phyloP scores from a whole-genome alignment of 2,113 vertebrate genomes.

The Sceloporus tristichus region DNA sequence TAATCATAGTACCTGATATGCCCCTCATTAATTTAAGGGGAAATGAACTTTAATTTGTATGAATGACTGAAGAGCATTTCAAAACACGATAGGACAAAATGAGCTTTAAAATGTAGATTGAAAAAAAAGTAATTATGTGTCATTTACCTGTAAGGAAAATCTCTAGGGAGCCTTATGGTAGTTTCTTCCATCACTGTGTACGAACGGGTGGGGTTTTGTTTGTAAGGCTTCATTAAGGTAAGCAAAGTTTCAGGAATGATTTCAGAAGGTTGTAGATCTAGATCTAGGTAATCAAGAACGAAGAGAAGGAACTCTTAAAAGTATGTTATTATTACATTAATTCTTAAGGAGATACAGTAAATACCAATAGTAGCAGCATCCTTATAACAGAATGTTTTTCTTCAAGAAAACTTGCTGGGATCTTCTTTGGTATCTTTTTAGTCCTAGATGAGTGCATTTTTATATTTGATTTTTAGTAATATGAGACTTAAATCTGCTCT shows the following conservation, averaged over 20 bases:
- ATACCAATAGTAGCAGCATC: too few relatives aligned
- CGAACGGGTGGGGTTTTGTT: neutral
- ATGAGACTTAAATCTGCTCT: neutral
- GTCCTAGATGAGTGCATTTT: neutral
- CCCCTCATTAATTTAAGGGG: neutral
- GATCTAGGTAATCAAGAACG: constrained; percentile 21
- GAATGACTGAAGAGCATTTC: neutral
- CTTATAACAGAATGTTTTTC: neutral
- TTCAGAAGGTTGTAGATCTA: constrained; percentile 21
- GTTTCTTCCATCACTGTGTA: neutral
- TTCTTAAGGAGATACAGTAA: too few relatives aligned
- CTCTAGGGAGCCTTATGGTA: neutral
- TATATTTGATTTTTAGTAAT: neutral
- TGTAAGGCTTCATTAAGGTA: constrained; percentile 19
- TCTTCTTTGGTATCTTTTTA: neutral
- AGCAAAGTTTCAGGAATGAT: fast-evolving
- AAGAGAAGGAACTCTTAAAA: neutral
- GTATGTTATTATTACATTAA: too few relatives aligned
- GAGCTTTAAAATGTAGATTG: neutral
- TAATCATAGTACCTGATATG: neutral
- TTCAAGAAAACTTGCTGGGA: neutral
- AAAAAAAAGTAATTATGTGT: neutral
- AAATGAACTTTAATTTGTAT: neutral
- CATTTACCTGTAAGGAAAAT: constrained; percentile 35
- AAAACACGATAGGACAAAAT: neutral